Conservation (phyloP, 2,797 vertebrate species). For the Mus caroli region DNA sequence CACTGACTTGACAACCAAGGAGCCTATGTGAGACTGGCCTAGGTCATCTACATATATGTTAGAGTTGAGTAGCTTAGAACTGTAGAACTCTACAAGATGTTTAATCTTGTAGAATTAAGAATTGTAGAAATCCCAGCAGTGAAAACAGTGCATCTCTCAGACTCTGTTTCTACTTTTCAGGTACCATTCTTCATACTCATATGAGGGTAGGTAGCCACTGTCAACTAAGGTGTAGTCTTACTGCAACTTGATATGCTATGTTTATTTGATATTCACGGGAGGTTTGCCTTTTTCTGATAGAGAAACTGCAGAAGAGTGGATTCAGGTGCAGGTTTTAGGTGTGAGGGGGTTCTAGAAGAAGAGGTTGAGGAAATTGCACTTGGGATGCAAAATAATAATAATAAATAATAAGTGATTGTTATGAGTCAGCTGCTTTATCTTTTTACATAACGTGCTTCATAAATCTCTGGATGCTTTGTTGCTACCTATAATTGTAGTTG, state of each 20-base stretch:
- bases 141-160: neutral
- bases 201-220: neutral
- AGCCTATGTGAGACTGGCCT: neutral
- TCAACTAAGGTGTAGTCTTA: neutral
- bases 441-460: neutral
- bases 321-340: neutral
- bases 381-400: neutral
- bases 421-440: neutral
- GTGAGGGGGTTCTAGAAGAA: neutral
- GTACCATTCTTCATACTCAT: neutral
- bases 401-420: neutral
- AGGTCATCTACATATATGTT: neutral
- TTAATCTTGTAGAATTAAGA: no score
- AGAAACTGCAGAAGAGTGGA: neutral
- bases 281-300: neutral
- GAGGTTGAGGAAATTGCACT: neutral
- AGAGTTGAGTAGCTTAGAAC: neutral
- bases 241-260: neutral
- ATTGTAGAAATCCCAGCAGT: neutral
- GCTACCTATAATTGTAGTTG: neutral
- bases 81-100: no score
- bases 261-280: neutral
- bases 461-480: neutral
- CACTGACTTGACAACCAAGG: neutral
- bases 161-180: neutral